Conservation (phyloP, 2,888 invertebrate genomes). For the Cheilosia vulpina region DNA sequence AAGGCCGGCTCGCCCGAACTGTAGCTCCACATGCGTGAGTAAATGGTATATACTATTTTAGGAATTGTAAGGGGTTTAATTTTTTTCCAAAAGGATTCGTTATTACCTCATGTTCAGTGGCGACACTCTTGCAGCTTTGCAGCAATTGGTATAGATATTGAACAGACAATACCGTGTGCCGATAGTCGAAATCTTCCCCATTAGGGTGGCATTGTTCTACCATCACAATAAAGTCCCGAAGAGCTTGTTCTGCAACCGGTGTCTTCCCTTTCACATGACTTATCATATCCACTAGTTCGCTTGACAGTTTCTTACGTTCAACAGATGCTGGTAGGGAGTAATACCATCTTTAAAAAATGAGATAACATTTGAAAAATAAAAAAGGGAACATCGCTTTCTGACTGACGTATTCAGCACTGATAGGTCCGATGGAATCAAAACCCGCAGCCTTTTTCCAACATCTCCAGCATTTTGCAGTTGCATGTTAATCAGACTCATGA, state of each 20-base stretch:
- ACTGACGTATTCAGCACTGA: slow-evolving; percentile 25
- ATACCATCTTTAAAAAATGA: slow-evolving; percentile 13
- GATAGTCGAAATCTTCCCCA: background rate
- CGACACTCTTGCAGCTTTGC: background rate
- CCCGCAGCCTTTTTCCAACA: background rate
- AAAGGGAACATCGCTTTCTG: background rate
- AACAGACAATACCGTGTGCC: slow-evolving; percentile 1
- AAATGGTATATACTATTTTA: too few species aligned
- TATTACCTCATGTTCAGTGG: slow-evolving; percentile 1
- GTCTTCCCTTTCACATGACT: background rate
- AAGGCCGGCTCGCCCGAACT: too few species aligned
- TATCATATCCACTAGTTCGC: slow-evolving; percentile 14
- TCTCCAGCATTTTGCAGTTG: slow-evolving; percentile 21
- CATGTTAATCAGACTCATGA: slow-evolving; percentile 5
- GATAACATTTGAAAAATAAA: background rate
- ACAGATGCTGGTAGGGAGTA: background rate
- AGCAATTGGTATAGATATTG: slow-evolving; percentile 26
- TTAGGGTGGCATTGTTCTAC: slow-evolving; percentile 23
- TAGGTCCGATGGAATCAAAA: background rate
- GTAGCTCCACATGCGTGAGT: too few species aligned
- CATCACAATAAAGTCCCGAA: slow-evolving; percentile 36
- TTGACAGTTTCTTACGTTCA: background rate
- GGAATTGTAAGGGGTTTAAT: too few species aligned
- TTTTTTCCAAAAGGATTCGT: too few species aligned
- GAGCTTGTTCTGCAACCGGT: background rate